Percentiles rank a stretch among this genome's conserved stretches.
Evolutionary conservation across 2,797 vertebrate species (phyloP).

Genomic region (Poecilia wingei): DNA sequence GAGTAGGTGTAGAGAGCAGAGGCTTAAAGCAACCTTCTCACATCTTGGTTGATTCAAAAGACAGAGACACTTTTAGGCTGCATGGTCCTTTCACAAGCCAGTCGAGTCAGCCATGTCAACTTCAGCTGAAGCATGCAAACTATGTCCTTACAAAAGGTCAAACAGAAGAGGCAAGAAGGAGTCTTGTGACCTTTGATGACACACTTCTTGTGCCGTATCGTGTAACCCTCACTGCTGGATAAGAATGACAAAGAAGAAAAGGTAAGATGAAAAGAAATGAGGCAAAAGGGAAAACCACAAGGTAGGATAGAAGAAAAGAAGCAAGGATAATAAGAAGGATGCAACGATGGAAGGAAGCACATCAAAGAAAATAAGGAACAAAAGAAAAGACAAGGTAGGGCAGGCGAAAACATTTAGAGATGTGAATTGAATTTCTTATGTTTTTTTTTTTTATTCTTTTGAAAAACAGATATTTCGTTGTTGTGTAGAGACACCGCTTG

Average conservation of each 20-base stretch:
- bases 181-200: background rate
- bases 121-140: background rate
- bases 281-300: background rate
- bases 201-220: background rate
- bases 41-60: background rate
- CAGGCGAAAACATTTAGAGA: background rate
- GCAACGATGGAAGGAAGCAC: background rate
- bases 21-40: background rate
- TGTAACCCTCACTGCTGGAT: background rate
- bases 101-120: background rate
- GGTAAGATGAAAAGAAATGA: background rate
- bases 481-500: background rate
- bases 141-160: slow-evolving; percentile 3
- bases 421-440: background rate
- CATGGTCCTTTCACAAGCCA: background rate
- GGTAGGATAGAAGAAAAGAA: background rate
- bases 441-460: background rate
- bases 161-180: background rate
- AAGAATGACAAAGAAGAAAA: background rate
- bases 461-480: background rate
- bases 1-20: background rate
- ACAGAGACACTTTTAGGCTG: background rate
- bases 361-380: background rate
- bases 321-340: background rate
- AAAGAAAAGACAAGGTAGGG: background rate